phyloP scores from a whole-genome alignment of 2,888 invertebrate genomes.

The Ecliptopera silaceata region DNA sequence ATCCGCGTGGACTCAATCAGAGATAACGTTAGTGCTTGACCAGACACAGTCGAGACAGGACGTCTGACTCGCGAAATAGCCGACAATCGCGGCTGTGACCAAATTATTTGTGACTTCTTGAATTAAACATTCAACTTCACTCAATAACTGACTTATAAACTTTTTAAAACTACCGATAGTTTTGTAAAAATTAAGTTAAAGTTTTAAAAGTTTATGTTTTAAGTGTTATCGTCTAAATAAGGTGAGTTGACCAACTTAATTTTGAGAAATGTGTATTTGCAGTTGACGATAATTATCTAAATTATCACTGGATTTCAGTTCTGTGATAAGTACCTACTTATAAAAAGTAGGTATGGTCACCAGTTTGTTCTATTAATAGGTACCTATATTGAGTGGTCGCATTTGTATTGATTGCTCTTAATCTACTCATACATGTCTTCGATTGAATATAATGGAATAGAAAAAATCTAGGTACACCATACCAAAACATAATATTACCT shows the following conservation, averaged over 20 bases:
- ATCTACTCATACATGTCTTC: background rate
- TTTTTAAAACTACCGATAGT: too few relatives aligned
- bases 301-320: background rate
- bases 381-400: background rate
- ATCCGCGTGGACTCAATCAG: slow-evolving; percentile 9
- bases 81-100: background rate
- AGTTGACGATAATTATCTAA: background rate
- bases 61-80: background rate
- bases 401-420: background rate
- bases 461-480: too few relatives aligned
- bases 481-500: too few relatives aligned
- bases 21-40: slow-evolving; percentile 25
- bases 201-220: slow-evolving; percentile 5
- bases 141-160: background rate
- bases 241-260: slow-evolving; percentile 17
- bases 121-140: background rate
- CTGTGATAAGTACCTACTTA: background rate
- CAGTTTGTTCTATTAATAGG: background rate
- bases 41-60: slow-evolving; percentile 4
- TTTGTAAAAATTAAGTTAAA: too few relatives aligned
- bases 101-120: background rate
- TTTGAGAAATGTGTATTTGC: background rate
- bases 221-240: slow-evolving; percentile 25
- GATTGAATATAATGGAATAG: too few relatives aligned
- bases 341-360: background rate